Percentiles rank a stretch among this genome's conserved stretches.
phyloP scores from a whole-genome alignment of 2,888 invertebrate genomes.

The Melinaea menophilus region DNA sequence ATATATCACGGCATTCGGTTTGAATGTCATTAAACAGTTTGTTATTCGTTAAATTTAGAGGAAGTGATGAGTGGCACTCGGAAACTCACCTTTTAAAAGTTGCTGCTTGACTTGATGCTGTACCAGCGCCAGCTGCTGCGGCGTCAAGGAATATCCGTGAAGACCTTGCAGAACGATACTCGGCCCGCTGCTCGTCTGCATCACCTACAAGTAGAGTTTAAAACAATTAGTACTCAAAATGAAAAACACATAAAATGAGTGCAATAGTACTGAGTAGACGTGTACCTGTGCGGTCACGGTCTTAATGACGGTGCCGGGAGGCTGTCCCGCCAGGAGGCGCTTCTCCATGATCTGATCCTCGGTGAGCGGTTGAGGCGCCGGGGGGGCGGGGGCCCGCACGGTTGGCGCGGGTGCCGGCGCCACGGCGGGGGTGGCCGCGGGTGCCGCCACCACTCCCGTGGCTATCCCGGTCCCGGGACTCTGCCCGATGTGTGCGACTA shows the following conservation, averaged over 20 bases:
- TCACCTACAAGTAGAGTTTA: constrained; percentile 70
- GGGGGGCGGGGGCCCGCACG: constrained; percentile 38
- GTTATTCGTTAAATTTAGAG: not conserved
- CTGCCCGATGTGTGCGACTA: constrained; percentile 84
- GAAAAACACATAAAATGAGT: not conserved
- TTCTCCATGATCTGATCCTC: constrained; percentile 81
- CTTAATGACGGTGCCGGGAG: constrained; percentile 91
- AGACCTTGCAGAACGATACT: constrained; percentile 91
- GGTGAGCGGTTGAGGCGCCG: constrained; percentile 50
- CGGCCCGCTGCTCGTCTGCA: constrained; percentile 90
- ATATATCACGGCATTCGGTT: too few species aligned
- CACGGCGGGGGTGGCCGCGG: constrained; percentile 36
- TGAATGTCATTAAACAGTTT: too few species aligned
- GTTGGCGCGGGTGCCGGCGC: constrained; percentile 38
- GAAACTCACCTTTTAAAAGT: constrained; percentile 83
- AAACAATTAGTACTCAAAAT: not conserved
- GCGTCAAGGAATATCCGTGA: constrained; percentile 89
- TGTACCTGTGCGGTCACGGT: constrained; percentile 88
- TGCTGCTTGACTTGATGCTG: constrained; percentile 95
- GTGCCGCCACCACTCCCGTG: constrained; percentile 26
- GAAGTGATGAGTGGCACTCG: not conserved
- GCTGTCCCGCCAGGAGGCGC: constrained; percentile 86
- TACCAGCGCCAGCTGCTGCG: constrained; percentile 87
- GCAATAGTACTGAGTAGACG: constrained; percentile 1
- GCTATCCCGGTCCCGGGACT: constrained; percentile 58